Conservation (phyloP, 2,888 invertebrate species). For the Cerceris ruficornis region DNA sequence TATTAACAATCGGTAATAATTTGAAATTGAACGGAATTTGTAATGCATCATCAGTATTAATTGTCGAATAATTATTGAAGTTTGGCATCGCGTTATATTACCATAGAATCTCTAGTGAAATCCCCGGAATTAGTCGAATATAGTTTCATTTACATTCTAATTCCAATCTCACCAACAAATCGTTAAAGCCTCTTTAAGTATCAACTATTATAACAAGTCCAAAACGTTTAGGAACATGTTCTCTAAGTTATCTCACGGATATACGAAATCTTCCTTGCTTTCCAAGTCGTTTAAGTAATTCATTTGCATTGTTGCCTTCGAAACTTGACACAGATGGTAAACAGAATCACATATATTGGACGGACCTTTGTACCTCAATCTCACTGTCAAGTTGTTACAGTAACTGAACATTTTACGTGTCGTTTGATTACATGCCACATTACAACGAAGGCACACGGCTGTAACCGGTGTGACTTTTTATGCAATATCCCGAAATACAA, state of each 20-base stretch:
- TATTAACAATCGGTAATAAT: no score
- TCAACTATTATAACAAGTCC: constrained; percentile 3
- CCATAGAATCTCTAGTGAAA: background rate
- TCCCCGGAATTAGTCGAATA: background rate
- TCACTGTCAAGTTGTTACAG: constrained; percentile 46
- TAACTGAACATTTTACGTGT: constrained; percentile 13
- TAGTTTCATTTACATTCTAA: background rate
- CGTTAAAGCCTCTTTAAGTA: constrained; percentile 4
- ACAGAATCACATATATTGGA: constrained; percentile 62
- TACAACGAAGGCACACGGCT: constrained; percentile 68
- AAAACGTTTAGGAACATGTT: constrained; percentile 36
- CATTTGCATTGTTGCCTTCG: constrained; percentile 11
- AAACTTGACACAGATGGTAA: constrained; percentile 46
- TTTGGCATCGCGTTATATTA: constrained; percentile 18
- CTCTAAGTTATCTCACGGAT: constrained; percentile 1
- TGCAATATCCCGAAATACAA: constrained; percentile 68
- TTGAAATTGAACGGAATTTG: no score
- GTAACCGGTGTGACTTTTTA: constrained; percentile 69
- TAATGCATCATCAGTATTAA: no score
- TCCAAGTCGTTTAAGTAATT: constrained; percentile 1
- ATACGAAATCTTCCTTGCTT: constrained; percentile 9
- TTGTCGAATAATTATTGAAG: background rate
- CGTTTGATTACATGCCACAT: constrained; percentile 19
- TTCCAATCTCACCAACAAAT: background rate
- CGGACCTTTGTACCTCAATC: constrained; percentile 60